Evolutionary conservation across 2,113 vertebrate species (phyloP), one percentile per base, ranked within the genome.

Genomic region (Vidua chalybeata): DNA sequence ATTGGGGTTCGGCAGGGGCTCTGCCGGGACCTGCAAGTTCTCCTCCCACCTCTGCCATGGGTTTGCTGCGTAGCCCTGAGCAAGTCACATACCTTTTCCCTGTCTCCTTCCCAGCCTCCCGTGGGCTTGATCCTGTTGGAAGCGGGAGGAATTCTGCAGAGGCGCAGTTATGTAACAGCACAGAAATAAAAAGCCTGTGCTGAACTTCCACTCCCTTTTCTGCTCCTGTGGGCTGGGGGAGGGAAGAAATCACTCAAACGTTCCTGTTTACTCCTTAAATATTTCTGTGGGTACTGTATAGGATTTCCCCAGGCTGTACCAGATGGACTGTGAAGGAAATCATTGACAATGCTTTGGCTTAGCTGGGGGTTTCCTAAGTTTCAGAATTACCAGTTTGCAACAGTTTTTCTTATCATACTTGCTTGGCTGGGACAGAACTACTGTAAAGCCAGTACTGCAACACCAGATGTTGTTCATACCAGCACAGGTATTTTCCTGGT

Each of bases 361-460:
- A 45, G 30, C 28, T 66, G 91, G 78, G 87, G 37, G 20, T 83
- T 95, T 94, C 85, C 94, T 51, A 45, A 87, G 41, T 95, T 95
- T 92, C 88, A 87, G 43, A 56, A 69, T 87, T 20, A 66, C 33
- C 43, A 17, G 11, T 76, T 90, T 79, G 88, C 66, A 87, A 19
- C 2, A 6, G 31, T 84, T 95, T 91, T 95, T 86, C 68, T 74
- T 6, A 80, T 77, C 41, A 0, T 21, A 16, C 46, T 84, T 92
- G 37, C 61, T 75, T 80, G 90, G 30, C 82, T 77, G 54, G 52
- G 31, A 10, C 49, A 68, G 45, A 84, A n/a, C 79, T 67, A 8
- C 49, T 76, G 58, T 54, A 73, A 79, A 79, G 39, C 22, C 75
- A 62, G 55, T 4, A 30, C 30, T 84, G 67, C 28, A 54, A 30